phyloP scores from a whole-genome alignment of 2,888 invertebrate genomes.

The Pseudococcus viburni region DNA sequence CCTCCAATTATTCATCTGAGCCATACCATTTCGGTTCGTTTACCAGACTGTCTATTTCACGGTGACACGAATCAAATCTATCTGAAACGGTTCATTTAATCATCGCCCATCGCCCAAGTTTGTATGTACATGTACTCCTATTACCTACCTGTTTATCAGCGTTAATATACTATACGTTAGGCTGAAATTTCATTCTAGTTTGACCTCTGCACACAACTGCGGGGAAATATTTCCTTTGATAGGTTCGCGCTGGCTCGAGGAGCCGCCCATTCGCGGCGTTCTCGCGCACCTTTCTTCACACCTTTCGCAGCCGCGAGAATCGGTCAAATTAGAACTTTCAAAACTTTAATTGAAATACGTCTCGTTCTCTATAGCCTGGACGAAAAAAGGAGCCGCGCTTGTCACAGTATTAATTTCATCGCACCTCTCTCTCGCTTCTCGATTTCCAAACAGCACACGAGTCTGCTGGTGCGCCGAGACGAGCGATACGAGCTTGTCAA shows the following conservation, averaged over 20 bases:
- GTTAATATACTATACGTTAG: not conserved
- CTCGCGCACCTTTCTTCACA: constrained; percentile 43
- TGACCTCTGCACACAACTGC: not conserved
- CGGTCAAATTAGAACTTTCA: constrained; percentile 47
- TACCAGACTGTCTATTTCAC: not conserved
- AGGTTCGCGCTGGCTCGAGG: constrained; percentile 8
- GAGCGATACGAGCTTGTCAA: constrained; percentile 40
- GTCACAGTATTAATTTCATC: constrained; percentile 53
- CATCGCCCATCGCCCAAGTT: not conserved
- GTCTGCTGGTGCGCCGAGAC: not conserved
- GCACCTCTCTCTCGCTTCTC: not conserved
- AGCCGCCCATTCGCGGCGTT: constrained; percentile 15
- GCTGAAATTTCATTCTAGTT: not conserved
- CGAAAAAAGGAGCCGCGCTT: constrained; percentile 53
- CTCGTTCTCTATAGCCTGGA: not conserved
- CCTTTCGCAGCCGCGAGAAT: constrained; percentile 4
- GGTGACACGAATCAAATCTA: not conserved
- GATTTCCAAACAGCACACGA: not conserved
- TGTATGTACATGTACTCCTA: not conserved
- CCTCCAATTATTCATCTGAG: too few species aligned
- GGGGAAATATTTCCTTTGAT: constrained; percentile 38
- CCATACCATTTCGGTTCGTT: too few species aligned
- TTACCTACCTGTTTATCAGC: not conserved
- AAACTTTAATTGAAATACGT: constrained; percentile 58
- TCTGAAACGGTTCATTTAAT: not conserved